Conservation (phyloP, 2,113 vertebrate species). For the Dipodomys stephensi region DNA sequence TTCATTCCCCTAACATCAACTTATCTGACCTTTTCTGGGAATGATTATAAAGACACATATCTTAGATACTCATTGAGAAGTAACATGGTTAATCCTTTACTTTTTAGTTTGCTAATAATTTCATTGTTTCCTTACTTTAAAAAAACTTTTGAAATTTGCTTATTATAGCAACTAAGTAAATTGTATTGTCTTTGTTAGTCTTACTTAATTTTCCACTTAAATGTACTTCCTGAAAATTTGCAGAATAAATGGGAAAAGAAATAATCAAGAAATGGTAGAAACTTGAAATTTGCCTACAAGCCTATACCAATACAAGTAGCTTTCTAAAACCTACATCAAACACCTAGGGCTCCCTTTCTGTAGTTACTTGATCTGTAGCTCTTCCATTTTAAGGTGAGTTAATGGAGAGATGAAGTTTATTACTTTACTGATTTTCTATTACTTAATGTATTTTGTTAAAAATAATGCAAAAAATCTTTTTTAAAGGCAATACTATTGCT, state of each 20-base stretch:
- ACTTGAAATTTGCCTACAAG: not conserved
- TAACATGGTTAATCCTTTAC: not conserved
- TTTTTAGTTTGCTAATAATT: not conserved
- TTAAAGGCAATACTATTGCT: too few species aligned
- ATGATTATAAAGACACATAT: not conserved
- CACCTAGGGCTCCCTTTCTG: not conserved
- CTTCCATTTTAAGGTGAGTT: not conserved
- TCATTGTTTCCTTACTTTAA: not conserved
- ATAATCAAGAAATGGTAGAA: not conserved
- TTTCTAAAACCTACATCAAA: not conserved
- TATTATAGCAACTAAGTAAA: not conserved
- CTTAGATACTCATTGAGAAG: not conserved
- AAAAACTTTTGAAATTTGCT: not conserved
- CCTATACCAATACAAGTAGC: not conserved
- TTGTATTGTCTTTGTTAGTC: not conserved
- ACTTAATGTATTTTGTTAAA: not conserved
- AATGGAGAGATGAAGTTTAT: not conserved
- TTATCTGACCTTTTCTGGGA: not conserved
- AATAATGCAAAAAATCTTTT: too few species aligned
- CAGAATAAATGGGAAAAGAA: not conserved
- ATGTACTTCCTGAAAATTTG: not conserved
- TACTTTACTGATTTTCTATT: slow-evolving; percentile 26
- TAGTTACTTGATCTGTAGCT: not conserved
- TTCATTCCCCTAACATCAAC: too few species aligned
- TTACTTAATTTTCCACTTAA: not conserved